Conservation (phyloP, 2,113 vertebrate species). For the Stegastes partitus region DNA sequence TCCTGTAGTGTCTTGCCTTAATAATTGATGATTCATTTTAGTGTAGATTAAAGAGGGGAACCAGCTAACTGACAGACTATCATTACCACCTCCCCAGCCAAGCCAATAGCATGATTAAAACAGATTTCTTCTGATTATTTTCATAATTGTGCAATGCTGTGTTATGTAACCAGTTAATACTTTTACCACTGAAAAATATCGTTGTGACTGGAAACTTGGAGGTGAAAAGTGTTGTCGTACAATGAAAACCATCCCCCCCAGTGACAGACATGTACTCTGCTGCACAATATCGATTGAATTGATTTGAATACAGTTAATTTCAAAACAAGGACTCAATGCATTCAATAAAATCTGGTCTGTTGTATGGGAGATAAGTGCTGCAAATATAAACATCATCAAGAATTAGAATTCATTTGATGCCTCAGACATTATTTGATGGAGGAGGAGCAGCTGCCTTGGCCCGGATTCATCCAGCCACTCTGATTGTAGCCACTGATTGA, state of each 20-base stretch:
- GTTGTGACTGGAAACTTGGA: neutral
- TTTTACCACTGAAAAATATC: neutral
- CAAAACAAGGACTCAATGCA: constrained; percentile 34
- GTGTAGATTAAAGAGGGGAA: neutral
- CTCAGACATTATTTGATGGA: constrained; percentile 91
- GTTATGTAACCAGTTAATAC: too few relatives aligned
- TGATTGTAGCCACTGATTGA: constrained; percentile 97
- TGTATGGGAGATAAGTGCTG: constrained; percentile 58
- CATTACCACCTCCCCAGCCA: neutral
- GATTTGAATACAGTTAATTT: constrained; percentile 45
- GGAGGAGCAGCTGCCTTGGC: constrained; percentile 88
- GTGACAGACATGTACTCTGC: constrained; percentile 6
- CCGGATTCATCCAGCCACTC: constrained; percentile 91
- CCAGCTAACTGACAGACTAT: neutral
- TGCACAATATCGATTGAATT: constrained; percentile 8
- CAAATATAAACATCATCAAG: constrained; percentile 71
- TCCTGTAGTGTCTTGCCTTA: too few relatives aligned
- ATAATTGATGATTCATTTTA: neutral
- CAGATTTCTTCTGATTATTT: too few relatives aligned
- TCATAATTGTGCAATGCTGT: too few relatives aligned
- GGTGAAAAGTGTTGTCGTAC: neutral
- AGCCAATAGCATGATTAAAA: neutral
- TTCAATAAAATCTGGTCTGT: constrained; percentile 26
- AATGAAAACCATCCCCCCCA: neutral
- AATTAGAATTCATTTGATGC: constrained; percentile 82